These are phyloP conservation scores for Listronotus oregonensis DNA, from an alignment of 1,140 invertebrate genomes.

Conservation along the genomic window DNA sequence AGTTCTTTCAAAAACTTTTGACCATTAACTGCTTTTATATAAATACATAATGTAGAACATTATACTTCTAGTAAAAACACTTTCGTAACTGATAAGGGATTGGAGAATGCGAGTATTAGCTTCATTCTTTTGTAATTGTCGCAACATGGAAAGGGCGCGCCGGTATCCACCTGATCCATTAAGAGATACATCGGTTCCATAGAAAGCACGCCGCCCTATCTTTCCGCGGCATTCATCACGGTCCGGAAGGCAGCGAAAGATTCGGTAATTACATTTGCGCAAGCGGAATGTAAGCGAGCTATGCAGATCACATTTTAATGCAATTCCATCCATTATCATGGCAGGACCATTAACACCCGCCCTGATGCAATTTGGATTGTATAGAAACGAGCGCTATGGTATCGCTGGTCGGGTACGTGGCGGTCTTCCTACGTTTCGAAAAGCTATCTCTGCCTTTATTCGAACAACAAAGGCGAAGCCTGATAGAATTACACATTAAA, in stretches of 20 bases:
- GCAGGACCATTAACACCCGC: slow-evolving; percentile 56
- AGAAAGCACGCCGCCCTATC: slow-evolving; percentile 35
- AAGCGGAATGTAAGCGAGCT: slow-evolving; percentile 53
- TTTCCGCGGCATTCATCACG: slow-evolving; percentile 38
- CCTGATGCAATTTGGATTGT: slow-evolving; percentile 57
- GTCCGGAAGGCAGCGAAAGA: slow-evolving; percentile 50
- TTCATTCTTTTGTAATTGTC: slow-evolving; percentile 42
- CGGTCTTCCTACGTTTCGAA: slow-evolving; percentile 7
- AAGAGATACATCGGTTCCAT: slow-evolving; percentile 39
- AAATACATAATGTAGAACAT: no score
- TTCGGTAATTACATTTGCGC: slow-evolving; percentile 56
- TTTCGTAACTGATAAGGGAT: slow-evolving; percentile 3
- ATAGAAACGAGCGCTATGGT: slow-evolving; percentile 43
- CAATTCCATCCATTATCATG: slow-evolving; percentile 59
- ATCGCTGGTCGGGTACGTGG: slow-evolving; percentile 22
- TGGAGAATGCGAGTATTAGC: slow-evolving; percentile 21
- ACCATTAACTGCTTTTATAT: no score
- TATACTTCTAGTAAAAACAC: no score
- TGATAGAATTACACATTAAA: background rate
- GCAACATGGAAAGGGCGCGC: slow-evolving; percentile 44
- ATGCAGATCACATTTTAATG: slow-evolving; percentile 59
- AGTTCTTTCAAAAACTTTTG: no score
- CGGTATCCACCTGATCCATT: slow-evolving; percentile 42
- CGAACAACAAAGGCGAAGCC: slow-evolving; percentile 3
- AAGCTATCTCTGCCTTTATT: slow-evolving; percentile 10